These are phyloP conservation scores for Pentalonia nigronervosa DNA, from an alignment of 1,140 invertebrate species.

Conservation along the genomic window DNA sequence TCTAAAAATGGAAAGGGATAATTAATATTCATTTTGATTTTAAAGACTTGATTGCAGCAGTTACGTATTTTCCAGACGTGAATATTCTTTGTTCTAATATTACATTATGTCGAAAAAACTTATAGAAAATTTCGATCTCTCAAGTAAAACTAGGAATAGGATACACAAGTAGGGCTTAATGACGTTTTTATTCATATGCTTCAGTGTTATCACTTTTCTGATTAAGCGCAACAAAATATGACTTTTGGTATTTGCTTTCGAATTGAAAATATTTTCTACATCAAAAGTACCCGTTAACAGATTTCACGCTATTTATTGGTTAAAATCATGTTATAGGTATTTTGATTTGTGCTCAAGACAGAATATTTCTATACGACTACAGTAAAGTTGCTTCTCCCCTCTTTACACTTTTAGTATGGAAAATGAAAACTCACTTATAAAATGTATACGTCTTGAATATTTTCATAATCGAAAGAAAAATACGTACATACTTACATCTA, in stretches of 20 bases:
- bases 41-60: too few relatives aligned
- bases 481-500: background rate
- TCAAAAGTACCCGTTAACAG: background rate
- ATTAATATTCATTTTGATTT: too few relatives aligned
- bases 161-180: background rate
- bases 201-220: background rate
- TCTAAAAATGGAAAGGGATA: too few relatives aligned
- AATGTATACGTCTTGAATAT: background rate
- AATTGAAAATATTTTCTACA: background rate
- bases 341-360: background rate
- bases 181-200: background rate
- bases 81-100: background rate
- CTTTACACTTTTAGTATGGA: background rate
- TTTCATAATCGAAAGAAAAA: background rate
- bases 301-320: background rate
- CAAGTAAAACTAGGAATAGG: background rate
- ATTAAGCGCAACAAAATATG: background rate
- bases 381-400: background rate
- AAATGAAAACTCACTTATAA: background rate
- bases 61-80: background rate
- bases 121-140: background rate
- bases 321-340: background rate
- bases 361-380: background rate
- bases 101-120: background rate
- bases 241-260: background rate